Evolutionary conservation across 2,888 invertebrate species (phyloP), one percentile per base, ranked within the genome.

Genomic region (Mimachlamys varia): DNA sequence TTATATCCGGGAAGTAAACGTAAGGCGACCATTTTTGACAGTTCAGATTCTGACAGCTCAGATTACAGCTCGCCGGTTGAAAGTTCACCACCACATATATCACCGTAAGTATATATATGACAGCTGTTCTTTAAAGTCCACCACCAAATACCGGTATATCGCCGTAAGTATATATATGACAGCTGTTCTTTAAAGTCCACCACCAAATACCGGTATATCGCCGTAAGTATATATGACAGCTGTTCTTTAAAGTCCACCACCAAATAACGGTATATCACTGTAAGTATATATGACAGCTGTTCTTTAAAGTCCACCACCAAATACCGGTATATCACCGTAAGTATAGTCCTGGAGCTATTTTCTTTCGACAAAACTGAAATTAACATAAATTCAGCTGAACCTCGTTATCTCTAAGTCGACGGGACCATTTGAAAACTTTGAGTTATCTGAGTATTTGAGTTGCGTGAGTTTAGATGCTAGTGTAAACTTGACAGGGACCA

Each of bases 1-100:
- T 49, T 90, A 49, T 90, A 90, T 38, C 88, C 90, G 19, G 76
- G 53, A 33, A 55, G 88, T 22, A 90, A 88, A 22, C n/a, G 49
- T 33, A 44, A 27, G 15, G 3, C 1, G 27, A 33, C 27, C 27
- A 76, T 27, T 10, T 76, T 33, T 76, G 76, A 76, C 7, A 76
- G 76, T 33, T 76, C 76, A 0, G 76, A 76, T 7, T 76, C 76
- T 15, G 27, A 27, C 12, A 19, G 76, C 5, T 76, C 76, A 12
- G 33, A 33, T 15, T 76, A 27, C 12, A 10, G 22, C 13, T 44
- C 44, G 3, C 44, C 44, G 3, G 44, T 44, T 44, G 44, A 44
- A 44, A 76, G 76, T 76, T 33, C 76, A 4, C 33, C 76, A 12
- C 76, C 76, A 53, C 1, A 53, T 62, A 15, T 12, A 33, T 33